These are phyloP conservation scores for Notolabrus celidotus DNA, from an alignment of 2,797 vertebrate genomes.

Conservation along the genomic window DNA sequence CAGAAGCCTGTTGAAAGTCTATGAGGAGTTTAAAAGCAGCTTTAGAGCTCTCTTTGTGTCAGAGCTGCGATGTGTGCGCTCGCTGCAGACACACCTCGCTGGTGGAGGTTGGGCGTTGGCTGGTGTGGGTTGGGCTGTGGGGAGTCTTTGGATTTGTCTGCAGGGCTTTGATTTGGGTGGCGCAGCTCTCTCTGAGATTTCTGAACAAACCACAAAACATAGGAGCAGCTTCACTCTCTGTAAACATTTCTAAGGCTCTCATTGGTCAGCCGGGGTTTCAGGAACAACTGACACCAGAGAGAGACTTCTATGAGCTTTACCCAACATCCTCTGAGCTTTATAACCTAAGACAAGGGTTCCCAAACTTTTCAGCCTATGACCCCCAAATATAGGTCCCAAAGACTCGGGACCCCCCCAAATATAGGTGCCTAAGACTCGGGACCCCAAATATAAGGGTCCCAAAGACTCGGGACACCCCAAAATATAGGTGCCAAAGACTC, in stretches of 20 bases:
- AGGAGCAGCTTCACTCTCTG: background rate
- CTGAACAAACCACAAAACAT: conserved; percentile 26
- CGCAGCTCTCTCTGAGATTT: conserved; percentile 16
- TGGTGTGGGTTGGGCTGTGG: conserved; percentile 5
- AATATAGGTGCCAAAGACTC: too few relatives aligned
- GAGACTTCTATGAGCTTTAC: too few relatives aligned
- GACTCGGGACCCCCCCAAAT: too few relatives aligned
- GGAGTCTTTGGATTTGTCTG: conserved; percentile 1
- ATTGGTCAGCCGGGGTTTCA: background rate
- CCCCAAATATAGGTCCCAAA: too few relatives aligned
- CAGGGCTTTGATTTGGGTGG: conserved; percentile 15
- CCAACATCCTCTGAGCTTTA: too few relatives aligned
- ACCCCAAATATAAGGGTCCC: too few relatives aligned
- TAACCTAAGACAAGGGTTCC: too few relatives aligned
- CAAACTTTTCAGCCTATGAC: too few relatives aligned
- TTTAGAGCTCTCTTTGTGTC: background rate
- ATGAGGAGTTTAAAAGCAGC: background rate
- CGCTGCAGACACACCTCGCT: background rate
- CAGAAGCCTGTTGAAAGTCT: conserved; percentile 44
- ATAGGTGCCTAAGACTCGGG: too few relatives aligned
- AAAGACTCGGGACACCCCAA: too few relatives aligned
- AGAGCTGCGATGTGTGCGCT: background rate
- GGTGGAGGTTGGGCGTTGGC: conserved; percentile 1
- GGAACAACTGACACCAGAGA: too few relatives aligned
- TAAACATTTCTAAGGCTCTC: conserved; percentile 1